phyloP scores from a whole-genome alignment of 2,113 vertebrate species.

The Isurus oxyrinchus region DNA sequence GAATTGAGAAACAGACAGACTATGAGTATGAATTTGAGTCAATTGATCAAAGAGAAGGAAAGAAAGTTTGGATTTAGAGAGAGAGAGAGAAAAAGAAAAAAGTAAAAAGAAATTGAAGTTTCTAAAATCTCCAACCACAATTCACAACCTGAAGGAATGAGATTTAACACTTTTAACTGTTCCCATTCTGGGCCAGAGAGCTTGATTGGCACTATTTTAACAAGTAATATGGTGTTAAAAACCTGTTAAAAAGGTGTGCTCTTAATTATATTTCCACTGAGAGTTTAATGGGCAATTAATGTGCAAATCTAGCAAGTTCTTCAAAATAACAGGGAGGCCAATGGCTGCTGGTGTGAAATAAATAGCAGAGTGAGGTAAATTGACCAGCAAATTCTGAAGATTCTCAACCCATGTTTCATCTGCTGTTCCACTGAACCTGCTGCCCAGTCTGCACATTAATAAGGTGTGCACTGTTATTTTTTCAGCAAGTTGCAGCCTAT shows the following conservation, averaged over 20 bases:
- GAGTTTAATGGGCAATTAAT: neutral
- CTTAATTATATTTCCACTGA: neutral
- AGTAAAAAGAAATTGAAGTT: too few relatives aligned
- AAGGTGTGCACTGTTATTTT: neutral
- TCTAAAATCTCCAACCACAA: neutral
- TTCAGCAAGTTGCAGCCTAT: neutral
- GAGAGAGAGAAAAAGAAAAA: too few relatives aligned
- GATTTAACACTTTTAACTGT: neutral
- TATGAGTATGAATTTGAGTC: too few relatives aligned
- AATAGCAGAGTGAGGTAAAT: neutral
- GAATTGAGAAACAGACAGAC: too few relatives aligned
- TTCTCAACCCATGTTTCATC: neutral
- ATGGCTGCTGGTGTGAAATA: neutral
- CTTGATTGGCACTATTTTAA: neutral
- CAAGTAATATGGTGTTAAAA: neutral
- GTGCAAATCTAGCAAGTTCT: neutral
- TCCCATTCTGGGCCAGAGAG: neutral
- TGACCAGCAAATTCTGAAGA: neutral
- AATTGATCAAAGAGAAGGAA: too few relatives aligned
- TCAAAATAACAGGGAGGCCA: neutral
- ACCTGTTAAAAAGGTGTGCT: neutral
- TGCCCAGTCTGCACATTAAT: neutral
- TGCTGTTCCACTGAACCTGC: neutral
- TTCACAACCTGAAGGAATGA: neutral
- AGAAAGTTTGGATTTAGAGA: too few relatives aligned